Percentiles rank a stretch among this genome's conserved stretches.
phyloP scores from a whole-genome alignment of 2,888 invertebrate genomes.

The Dynastes hyllus region DNA sequence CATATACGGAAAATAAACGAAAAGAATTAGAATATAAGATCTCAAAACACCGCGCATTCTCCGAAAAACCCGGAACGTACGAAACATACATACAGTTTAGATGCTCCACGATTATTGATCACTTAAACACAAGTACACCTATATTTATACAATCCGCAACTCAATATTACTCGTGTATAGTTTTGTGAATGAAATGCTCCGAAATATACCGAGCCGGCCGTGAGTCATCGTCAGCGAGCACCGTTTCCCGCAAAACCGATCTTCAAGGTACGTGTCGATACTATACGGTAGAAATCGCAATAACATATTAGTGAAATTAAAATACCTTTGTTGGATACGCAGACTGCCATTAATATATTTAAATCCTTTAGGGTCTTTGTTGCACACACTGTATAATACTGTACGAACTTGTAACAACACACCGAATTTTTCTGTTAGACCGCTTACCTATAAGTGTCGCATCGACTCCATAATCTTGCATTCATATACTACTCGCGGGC shows the following conservation, averaged over 20 bases:
- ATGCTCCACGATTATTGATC: background rate
- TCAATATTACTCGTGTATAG: slow-evolving; percentile 14
- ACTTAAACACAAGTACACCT: too few relatives aligned
- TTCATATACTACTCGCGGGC: slow-evolving; percentile 28
- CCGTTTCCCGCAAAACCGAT: too few relatives aligned
- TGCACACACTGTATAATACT: slow-evolving; percentile 30
- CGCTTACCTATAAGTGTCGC: slow-evolving; percentile 46
- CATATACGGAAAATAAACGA: background rate
- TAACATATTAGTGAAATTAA: slow-evolving; percentile 38
- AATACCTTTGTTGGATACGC: slow-evolving; percentile 55
- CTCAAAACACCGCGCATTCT: too few relatives aligned
- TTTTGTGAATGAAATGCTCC: slow-evolving; percentile 37
- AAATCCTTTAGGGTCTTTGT: slow-evolving; percentile 28
- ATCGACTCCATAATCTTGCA: slow-evolving; percentile 40
- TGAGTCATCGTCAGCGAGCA: slow-evolving; percentile 29
- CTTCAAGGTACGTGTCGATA: too few relatives aligned
- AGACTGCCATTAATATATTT: slow-evolving; percentile 55
- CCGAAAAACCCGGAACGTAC: too few relatives aligned
- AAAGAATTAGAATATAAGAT: background rate
- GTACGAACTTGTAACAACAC: slow-evolving; percentile 17
- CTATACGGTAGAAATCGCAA: slow-evolving; percentile 7
- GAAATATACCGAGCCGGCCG: slow-evolving; percentile 19
- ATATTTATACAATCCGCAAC: background rate
- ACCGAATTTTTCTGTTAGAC: slow-evolving; percentile 44
- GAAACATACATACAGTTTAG: background rate